These are phyloP conservation scores for Isichthys henryi DNA, from an alignment of 2,113 vertebrate genomes.

Conservation along the genomic window DNA sequence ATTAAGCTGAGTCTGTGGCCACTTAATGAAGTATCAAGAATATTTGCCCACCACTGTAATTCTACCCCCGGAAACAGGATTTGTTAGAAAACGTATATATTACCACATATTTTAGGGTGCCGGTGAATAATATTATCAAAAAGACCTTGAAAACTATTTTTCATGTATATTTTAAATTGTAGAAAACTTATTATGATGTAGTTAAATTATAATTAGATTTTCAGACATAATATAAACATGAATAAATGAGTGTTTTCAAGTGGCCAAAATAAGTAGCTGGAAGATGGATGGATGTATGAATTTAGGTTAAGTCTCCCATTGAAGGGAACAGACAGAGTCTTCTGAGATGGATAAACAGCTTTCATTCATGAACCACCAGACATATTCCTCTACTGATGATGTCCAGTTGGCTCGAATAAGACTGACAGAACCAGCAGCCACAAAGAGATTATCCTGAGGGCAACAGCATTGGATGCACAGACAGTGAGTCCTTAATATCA, in stretches of 20 bases:
- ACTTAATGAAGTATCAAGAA: not conserved
- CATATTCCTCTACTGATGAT: not conserved
- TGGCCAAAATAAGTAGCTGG: not conserved
- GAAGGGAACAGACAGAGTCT: not conserved
- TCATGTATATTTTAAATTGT: not conserved
- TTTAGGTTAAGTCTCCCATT: not conserved
- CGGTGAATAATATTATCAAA: not conserved
- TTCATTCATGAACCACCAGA: not conserved
- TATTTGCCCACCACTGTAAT: not conserved
- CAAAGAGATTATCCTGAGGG: not conserved
- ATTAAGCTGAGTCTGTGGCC: not conserved
- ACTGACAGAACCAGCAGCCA: not conserved
- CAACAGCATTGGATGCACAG: not conserved
- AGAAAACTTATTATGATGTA: not conserved
- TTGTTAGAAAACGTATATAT: not conserved
- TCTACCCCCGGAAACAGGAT: not conserved
- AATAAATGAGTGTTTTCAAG: not conserved
- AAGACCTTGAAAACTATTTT: not conserved
- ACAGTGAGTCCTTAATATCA: not conserved
- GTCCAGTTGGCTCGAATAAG: not conserved
- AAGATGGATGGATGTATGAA: not conserved
- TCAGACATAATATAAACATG: not conserved
- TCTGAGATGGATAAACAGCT: not conserved
- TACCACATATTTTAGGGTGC: not conserved
- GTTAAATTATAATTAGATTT: not conserved